Evolutionary conservation across 2,113 vertebrate genomes (phyloP).

Genomic region (Brienomyrus longianalis): DNA sequence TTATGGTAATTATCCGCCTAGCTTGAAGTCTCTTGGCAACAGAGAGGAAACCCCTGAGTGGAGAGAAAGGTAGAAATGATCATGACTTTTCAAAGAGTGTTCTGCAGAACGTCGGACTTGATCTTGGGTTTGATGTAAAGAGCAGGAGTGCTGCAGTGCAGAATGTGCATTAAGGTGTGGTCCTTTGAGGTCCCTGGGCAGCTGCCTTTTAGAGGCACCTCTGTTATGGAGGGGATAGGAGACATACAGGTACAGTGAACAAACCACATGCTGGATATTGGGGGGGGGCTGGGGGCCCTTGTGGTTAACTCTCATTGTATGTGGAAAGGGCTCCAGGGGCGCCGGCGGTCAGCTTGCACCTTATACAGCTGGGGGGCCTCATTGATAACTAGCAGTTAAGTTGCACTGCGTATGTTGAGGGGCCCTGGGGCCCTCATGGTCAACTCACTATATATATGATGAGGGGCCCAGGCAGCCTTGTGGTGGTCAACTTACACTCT

Average conservation of each 20-base stretch:
- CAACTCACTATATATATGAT: too few relatives aligned
- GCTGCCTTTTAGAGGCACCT: neutral
- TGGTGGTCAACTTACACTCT: neutral
- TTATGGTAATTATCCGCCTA: neutral
- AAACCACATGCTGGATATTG: neutral
- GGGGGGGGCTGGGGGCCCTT: neutral
- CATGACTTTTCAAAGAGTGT: neutral
- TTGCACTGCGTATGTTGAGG: neutral
- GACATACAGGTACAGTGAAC: too few relatives aligned
- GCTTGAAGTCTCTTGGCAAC: neutral
- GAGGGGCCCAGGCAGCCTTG: too few relatives aligned
- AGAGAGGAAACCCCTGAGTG: neutral
- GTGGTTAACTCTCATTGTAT: neutral
- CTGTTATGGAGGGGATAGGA: too few relatives aligned
- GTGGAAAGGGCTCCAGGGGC: neutral
- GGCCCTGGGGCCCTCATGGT: neutral
- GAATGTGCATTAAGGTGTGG: neutral
- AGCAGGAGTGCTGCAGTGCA: neutral
- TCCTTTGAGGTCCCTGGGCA: neutral
- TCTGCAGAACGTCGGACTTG: neutral
- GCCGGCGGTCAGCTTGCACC: neutral
- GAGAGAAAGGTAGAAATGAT: neutral
- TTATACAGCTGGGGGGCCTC: neutral
- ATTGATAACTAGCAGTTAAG: neutral
- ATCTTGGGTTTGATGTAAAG: neutral